Evolutionary conservation across 2,797 vertebrate species (phyloP).

Genomic region (Sorex maritimensis): DNA sequence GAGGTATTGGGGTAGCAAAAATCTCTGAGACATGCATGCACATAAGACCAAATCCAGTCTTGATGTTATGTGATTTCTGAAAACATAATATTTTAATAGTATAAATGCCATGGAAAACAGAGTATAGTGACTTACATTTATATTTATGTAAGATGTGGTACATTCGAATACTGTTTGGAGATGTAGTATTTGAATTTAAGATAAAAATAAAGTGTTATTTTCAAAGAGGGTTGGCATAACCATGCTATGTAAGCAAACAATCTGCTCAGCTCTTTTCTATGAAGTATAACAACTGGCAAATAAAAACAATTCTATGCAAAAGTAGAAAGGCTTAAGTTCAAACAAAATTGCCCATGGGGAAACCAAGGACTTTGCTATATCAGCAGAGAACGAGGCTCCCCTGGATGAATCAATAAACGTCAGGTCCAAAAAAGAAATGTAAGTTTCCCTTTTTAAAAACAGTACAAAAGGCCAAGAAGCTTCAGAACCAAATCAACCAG

Average conservation of each 20-base stretch:
- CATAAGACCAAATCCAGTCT: conserved; percentile 12
- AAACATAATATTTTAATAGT: conserved; percentile 35
- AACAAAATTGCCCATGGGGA: conserved; percentile 41
- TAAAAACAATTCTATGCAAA: conserved; percentile 53
- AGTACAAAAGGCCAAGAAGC: conserved; percentile 73
- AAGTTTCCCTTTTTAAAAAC: conserved; percentile 72
- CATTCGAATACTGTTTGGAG: conserved; percentile 4
- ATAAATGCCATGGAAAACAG: neutral
- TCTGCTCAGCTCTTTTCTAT: neutral
- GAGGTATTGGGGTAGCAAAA: neutral
- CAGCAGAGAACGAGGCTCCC: conserved; percentile 59
- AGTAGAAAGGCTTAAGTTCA: conserved; percentile 64
- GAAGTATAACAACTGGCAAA: conserved; percentile 36
- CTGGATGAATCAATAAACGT: conserved; percentile 61
- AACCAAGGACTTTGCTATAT: conserved; percentile 43
- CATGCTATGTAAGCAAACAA: neutral
- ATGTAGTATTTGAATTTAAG: conserved; percentile 45
- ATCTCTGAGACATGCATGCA: conserved; percentile 17
- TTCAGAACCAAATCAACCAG: conserved; percentile 70
- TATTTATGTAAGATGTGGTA: neutral
- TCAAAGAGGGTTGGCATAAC: conserved; percentile 1
- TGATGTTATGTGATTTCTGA: conserved; percentile 21
- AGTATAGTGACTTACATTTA: neutral
- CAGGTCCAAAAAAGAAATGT: conserved; percentile 61
- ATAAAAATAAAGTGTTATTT: conserved; percentile 64